Percentiles rank a stretch among this genome's conserved stretches.
phyloP scores from a whole-genome alignment of 2,113 vertebrate genomes.

The Oryzias curvinotus region DNA sequence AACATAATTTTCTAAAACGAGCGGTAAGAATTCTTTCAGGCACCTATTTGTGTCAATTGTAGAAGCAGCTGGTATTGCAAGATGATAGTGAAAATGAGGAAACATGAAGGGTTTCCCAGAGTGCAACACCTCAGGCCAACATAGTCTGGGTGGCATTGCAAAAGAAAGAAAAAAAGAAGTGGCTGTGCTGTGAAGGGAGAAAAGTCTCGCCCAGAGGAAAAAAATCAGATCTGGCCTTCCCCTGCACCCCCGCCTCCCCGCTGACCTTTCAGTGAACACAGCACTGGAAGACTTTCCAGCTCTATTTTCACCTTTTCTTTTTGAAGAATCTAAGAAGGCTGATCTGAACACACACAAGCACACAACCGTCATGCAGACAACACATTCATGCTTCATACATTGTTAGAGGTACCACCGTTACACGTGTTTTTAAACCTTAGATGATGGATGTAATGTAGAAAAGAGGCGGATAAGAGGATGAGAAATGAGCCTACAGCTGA shows the following conservation, averaged over 20 bases:
- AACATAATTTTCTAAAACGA: no score
- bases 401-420: constrained; percentile 54
- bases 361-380: background rate
- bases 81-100: constrained; percentile 18
- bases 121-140: constrained; percentile 37
- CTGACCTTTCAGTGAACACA: constrained; percentile 78
- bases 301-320: constrained; percentile 69
- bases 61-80: constrained; percentile 17
- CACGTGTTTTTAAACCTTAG: constrained; percentile 28
- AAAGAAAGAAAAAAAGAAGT: constrained; percentile 34
- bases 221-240: constrained; percentile 30
- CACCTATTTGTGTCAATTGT: background rate
- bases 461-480: constrained; percentile 56
- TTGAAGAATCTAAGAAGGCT: constrained; percentile 54
- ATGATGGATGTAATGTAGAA: constrained; percentile 57
- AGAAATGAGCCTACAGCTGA: constrained; percentile 56
- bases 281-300: constrained; percentile 61
- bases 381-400: constrained; percentile 5
- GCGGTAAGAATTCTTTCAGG: no score
- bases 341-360: constrained; percentile 13
- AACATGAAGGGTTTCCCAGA: constrained; percentile 29
- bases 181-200: constrained; percentile 40
- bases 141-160: constrained; percentile 50
- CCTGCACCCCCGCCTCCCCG: constrained; percentile 65
- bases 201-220: constrained; percentile 55